Evolutionary conservation across 2,888 invertebrate species (phyloP).

Genomic region (Pyrgus malvae): DNA sequence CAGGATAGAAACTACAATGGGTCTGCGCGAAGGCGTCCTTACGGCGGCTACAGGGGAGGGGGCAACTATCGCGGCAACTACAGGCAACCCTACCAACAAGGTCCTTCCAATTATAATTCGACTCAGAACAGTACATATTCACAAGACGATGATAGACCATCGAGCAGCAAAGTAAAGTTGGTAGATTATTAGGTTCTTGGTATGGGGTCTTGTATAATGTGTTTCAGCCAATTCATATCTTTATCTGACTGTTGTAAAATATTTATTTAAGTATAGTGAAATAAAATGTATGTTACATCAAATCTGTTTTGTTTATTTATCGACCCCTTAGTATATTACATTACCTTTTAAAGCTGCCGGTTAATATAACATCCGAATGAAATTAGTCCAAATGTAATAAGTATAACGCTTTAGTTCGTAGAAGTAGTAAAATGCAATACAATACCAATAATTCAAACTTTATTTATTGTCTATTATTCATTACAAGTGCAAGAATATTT

Average conservation of each 20-base stretch:
- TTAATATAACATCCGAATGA: no score
- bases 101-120: constrained; percentile 33
- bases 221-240: constrained; percentile 4
- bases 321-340: no score
- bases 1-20: constrained; percentile 35
- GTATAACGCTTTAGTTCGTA: no score
- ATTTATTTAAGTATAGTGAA: constrained; percentile 16
- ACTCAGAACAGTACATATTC: constrained; percentile 11
- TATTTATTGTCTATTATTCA: no score
- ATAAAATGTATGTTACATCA: constrained; percentile 12
- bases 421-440: no score
- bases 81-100: constrained; percentile 31
- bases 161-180: constrained; percentile 62
- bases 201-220: background rate
- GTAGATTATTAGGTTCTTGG: constrained; percentile 58
- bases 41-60: constrained; percentile 51
- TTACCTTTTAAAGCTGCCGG: no score
- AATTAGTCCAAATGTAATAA: no score
- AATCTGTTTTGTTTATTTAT: constrained; percentile 1
- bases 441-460: no score
- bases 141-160: constrained; percentile 31
- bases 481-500: no score
- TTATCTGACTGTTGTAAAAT: constrained; percentile 10
- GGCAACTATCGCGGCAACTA: constrained; percentile 45
- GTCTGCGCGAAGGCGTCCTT: constrained; percentile 44